Base-by-base conservation (phyloP, 1,140 invertebrate genomes). In the Drosophila subobscura region DNA sequence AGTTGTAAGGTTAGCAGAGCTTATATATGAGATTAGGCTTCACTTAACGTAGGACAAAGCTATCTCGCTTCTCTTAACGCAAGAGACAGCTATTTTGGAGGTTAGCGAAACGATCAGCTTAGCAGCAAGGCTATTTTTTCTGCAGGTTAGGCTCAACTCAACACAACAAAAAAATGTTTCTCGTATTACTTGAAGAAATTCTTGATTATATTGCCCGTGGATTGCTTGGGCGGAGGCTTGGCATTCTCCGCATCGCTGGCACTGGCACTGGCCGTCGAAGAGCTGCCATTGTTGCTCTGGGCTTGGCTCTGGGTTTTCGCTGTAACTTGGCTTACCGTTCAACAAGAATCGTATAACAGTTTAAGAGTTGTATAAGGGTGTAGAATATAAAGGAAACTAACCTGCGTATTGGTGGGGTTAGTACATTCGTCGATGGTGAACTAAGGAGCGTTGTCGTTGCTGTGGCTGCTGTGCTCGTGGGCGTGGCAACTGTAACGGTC, bases 151-250 rank as follows among this genome's bases (percentile, higher is more conserved):
- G 7, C 40, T 74, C 3, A 72, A 65, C 60, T 42, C 7, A 59
- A 67, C 25, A 12, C 50, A 46, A 44, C 49, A 70, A 46, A 55
- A 57, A 25, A 46, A 27, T 42, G n/a, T 16, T 22, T 41, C 16
- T 50, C 8, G 42, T 49, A 73, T 92, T 95, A 98, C 96, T 98
- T 98, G 95, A 97, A 97, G 94, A 97, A 97, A 94, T 97, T 97
- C 94, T 97, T 98, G 94, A 98, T 97, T 93, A 97, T 96, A 94
- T 96, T 96, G 91, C 95, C 95, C 37, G 96, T 95, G 89, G 95
- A 96, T 91, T 96, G 94, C 92, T 91, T 91, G 29, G 83, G 60
- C 59, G 60, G 72, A 27, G 74, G 85, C 65, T 90, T 86, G 4
- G 80, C 51, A 10, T 60, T 68, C 63, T 89, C 84, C 72, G 45